A percentile compares a stretch with the other conserved stretches of the same genome.
phyloP scores from a whole-genome alignment of 2,888 invertebrate species.

The Timema cristinae region DNA sequence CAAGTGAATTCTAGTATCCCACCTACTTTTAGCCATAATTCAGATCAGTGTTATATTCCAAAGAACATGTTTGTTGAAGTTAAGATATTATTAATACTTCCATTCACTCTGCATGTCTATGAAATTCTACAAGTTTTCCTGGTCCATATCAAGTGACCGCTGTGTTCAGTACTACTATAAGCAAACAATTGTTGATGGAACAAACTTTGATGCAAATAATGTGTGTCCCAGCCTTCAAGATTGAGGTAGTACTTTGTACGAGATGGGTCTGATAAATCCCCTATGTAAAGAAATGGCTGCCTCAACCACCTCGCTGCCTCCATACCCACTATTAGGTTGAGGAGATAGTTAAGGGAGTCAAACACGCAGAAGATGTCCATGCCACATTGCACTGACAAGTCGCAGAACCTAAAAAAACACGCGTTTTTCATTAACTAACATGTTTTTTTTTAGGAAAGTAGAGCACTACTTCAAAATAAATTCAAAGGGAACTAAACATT shows the following conservation, averaged over 20 bases:
- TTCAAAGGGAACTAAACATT: neutral
- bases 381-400: conserved; percentile 88
- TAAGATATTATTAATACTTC: no score
- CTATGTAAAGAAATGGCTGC: conserved; percentile 98
- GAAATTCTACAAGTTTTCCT: no score
- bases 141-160: no score
- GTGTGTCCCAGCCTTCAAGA: conserved; percentile 94
- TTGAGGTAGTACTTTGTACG: conserved; percentile 92
- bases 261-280: conserved; percentile 90
- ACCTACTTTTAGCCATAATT: no score
- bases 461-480: no score
- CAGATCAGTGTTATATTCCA: no score
- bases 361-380: conserved; percentile 99
- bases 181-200: neutral
- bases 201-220: conserved; percentile 79
- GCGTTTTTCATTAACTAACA: no score
- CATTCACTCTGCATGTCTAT: no score
- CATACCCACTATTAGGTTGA: conserved; percentile 93
- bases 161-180: no score
- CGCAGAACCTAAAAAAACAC: conserved; percentile 68
- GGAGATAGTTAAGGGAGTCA: conserved; percentile 96
- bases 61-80: no score
- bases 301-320: conserved; percentile 96
- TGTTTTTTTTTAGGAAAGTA: no score
- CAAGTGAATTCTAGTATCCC: no score